Evolutionary conservation across 2,797 vertebrate genomes (phyloP).

Genomic region (Mionectes olivaceus): DNA sequence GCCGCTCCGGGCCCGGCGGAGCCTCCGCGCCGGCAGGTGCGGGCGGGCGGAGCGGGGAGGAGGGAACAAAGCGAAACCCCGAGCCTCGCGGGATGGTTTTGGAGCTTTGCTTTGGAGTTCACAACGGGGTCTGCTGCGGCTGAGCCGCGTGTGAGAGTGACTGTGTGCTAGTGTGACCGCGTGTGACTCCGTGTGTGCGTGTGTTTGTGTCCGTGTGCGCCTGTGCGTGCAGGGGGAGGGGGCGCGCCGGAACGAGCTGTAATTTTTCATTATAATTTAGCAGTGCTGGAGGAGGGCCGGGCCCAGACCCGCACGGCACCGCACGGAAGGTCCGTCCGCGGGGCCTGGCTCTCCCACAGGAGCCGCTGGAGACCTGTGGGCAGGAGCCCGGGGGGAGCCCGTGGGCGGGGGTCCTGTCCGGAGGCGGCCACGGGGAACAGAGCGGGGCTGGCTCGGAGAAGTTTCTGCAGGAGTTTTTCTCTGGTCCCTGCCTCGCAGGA

Average conservation of each 20-base stretch:
- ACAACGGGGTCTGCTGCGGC: background rate
- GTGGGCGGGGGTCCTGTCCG: background rate
- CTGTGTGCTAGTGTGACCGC: background rate
- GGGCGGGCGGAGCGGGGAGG: background rate
- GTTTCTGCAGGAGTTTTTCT: background rate
- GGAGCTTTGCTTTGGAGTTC: background rate
- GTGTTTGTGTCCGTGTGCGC: background rate
- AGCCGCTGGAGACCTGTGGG: background rate
- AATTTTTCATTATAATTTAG: background rate
- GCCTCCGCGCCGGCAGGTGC: background rate
- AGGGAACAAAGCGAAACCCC: background rate
- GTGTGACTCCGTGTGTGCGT: background rate
- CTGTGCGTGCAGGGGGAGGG: constrained; percentile 30
- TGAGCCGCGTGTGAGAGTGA: background rate
- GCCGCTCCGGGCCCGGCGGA: background rate
- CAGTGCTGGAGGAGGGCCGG: background rate
- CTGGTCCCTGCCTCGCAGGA: background rate
- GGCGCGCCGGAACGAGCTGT: background rate
- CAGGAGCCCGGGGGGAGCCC: background rate
- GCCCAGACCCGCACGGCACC: background rate
- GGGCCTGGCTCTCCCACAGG: background rate
- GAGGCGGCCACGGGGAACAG: background rate
- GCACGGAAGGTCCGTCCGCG: background rate
- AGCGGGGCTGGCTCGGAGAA: background rate
- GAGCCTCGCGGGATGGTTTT: background rate